Conservation (phyloP, 2,888 invertebrate species). For the Patella pellucida region DNA sequence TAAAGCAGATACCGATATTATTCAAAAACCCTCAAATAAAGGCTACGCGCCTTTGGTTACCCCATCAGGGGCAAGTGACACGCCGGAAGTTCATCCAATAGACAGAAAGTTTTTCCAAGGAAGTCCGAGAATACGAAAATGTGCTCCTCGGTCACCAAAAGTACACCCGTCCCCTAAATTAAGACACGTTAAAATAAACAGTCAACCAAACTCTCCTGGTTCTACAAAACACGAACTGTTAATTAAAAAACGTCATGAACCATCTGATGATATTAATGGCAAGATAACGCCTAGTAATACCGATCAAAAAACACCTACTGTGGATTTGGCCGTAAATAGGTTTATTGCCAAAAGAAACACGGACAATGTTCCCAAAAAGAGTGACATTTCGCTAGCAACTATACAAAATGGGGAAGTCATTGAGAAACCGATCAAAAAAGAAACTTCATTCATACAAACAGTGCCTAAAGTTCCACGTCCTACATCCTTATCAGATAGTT, state of each 20-base stretch:
- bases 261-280: slow-evolving; percentile 18
- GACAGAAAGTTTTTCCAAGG: slow-evolving; percentile 52
- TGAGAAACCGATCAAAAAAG: background rate
- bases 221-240: slow-evolving; percentile 53
- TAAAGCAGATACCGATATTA: slow-evolving; percentile 45
- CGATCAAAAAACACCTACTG: background rate
- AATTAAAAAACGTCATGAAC: slow-evolving; percentile 43
- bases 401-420: background rate
- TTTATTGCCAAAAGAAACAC: too few species aligned
- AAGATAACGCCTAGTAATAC: background rate
- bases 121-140: slow-evolving; percentile 38
- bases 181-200: slow-evolving; percentile 36
- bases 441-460: slow-evolving; percentile 56
- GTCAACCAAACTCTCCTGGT: slow-evolving; percentile 33
- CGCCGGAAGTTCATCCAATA: slow-evolving; percentile 44
- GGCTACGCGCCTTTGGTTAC: slow-evolving; percentile 52
- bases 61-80: slow-evolving; percentile 50
- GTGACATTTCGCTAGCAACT: background rate
- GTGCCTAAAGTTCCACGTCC: slow-evolving; percentile 50
- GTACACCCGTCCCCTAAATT: slow-evolving; percentile 52
- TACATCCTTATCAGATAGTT: slow-evolving; percentile 56
- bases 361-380: background rate
- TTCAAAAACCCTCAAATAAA: slow-evolving; percentile 45
- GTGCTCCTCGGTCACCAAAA: slow-evolving; percentile 36
- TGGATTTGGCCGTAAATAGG: too few species aligned